Conservation (phyloP, 2,888 invertebrate species). For the Coleophora deauratella region DNA sequence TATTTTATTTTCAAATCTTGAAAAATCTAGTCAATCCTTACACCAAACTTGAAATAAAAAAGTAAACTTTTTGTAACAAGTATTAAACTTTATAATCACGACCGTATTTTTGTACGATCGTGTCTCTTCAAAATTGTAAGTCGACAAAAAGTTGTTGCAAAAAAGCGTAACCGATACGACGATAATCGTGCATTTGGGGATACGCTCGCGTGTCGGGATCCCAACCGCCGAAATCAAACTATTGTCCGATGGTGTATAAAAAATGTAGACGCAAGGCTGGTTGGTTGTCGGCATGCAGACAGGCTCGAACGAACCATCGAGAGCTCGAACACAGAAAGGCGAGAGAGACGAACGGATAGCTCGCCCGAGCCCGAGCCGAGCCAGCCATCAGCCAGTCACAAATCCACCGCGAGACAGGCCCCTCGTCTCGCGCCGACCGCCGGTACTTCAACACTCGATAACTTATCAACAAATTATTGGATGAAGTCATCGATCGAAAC, state of each 20-base stretch:
- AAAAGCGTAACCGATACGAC: slow-evolving; percentile 2
- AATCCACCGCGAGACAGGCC: slow-evolving; percentile 36
- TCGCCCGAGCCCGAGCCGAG: slow-evolving; percentile 4
- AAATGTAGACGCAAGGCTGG: slow-evolving; percentile 49
- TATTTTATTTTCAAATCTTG: too few species aligned
- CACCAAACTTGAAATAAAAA: too few species aligned
- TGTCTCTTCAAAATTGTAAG: too few species aligned
- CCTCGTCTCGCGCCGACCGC: slow-evolving; percentile 36
- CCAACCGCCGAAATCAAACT: slow-evolving; percentile 61
- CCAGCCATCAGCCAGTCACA: slow-evolving; percentile 38
- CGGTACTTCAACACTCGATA: slow-evolving; percentile 41
- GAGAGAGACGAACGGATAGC: too few species aligned
- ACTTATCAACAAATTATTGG: slow-evolving; percentile 62
- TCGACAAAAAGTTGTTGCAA: too few species aligned
- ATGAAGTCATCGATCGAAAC: slow-evolving; percentile 70
- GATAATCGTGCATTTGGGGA: slow-evolving; percentile 6
- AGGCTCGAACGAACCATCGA: slow-evolving; percentile 12
- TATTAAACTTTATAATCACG: too few species aligned
- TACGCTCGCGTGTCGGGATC: slow-evolving; percentile 37
- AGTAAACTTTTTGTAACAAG: not conserved
- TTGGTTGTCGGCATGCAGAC: slow-evolving; percentile 15
- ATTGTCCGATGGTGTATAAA: slow-evolving; percentile 49
- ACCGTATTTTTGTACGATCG: too few species aligned
- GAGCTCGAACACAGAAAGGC: slow-evolving; percentile 14
- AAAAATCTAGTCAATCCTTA: too few species aligned